Evolutionary conservation across 2,797 vertebrate species (phyloP).

Genomic region (Acanthis flammea): DNA sequence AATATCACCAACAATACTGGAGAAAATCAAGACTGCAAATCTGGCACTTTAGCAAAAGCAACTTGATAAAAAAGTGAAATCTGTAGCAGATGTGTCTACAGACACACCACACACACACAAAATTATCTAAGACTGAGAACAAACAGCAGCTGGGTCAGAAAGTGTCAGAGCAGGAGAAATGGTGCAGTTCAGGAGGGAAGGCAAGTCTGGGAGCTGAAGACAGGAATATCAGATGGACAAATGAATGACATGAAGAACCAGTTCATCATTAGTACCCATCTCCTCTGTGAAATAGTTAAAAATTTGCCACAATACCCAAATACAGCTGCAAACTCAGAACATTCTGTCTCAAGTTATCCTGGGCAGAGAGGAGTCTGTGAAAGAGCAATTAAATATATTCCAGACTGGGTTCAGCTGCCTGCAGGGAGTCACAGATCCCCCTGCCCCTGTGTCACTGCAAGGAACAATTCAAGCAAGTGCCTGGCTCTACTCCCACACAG

Average conservation of each 20-base stretch:
- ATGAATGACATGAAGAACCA: accelerated
- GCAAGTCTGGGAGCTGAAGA: background rate
- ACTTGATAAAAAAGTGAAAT: background rate
- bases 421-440: conserved; percentile 32
- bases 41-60: background rate
- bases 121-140: background rate
- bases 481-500: conserved; percentile 49
- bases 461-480: conserved; percentile 52
- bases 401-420: conserved; percentile 22
- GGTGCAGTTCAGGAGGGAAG: background rate
- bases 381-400: conserved; percentile 53
- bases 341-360: background rate
- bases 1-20: background rate
- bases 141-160: background rate
- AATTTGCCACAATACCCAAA: background rate
- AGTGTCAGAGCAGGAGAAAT: background rate
- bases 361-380: background rate
- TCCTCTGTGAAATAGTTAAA: background rate
- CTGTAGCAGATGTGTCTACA: background rate
- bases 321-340: background rate
- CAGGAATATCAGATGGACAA: background rate
- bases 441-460: conserved; percentile 13
- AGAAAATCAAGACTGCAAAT: background rate
- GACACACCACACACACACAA: background rate
- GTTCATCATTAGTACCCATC: background rate